These are phyloP conservation scores for Diabrotica balteata DNA, from an alignment of 2,888 invertebrate species.

Conservation along the genomic window DNA sequence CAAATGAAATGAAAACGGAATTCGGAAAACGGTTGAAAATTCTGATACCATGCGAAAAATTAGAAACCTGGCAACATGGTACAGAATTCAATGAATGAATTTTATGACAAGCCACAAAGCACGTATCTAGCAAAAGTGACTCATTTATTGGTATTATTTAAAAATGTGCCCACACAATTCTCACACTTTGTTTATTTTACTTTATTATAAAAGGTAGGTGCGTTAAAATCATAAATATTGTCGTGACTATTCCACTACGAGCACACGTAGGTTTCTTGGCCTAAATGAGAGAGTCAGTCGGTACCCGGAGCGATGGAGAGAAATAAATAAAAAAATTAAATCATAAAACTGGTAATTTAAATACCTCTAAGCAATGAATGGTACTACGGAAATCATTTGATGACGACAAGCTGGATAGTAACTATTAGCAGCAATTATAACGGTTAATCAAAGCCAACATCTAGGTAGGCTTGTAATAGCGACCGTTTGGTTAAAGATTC, in stretches of 20 bases:
- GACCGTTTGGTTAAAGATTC: neutral
- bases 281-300: neutral
- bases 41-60: no score
- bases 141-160: constrained; percentile 8
- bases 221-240: constrained; percentile 4
- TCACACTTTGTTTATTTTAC: neutral
- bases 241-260: constrained; percentile 2
- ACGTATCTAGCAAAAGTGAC: constrained; percentile 1
- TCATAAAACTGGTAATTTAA: no score
- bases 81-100: neutral
- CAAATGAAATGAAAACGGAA: no score
- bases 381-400: no score
- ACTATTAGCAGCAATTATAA: no score
- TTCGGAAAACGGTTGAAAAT: no score
- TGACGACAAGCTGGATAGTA: no score
- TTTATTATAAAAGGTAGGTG: constrained; percentile 2
- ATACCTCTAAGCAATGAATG: no score
- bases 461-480: neutral
- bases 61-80: neutral
- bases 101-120: neutral
- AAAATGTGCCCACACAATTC: constrained; percentile 10
- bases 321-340: no score
- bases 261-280: neutral
- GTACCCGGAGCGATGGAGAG: no score
- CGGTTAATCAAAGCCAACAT: no score